Evolutionary conservation across 2,888 invertebrate genomes (phyloP), one percentile per base, ranked within the genome.

Genomic region (Amblyteles armatorius): DNA sequence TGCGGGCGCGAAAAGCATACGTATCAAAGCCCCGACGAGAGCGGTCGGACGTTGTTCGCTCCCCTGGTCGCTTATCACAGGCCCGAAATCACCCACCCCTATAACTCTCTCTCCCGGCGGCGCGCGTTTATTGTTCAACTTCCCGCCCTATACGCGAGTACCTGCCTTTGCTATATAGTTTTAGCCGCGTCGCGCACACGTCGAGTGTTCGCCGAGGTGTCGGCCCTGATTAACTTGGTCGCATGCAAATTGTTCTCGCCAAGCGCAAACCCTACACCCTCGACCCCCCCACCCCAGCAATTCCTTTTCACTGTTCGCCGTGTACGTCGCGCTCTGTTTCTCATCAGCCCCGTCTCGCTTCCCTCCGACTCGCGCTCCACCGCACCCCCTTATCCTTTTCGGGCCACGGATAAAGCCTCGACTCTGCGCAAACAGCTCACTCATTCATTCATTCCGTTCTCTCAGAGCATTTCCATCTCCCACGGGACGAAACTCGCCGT

Each of bases 221-320:
- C 89, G 90, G 91, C 91, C 88, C 90, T 92, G 92, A 93, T 93
- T 92, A 92, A 93, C 92, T 93, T 91, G 90, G 91, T 91, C 91
- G 91, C 91, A 93, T 92, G 93, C 91, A 92, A 92, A 92, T 92
- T 89, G 90, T 88, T 89, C 88, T 87, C 88, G 88, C 84, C 57
- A 82, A 79, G 65, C 60, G 68, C 74, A 55, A 81, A 79, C 65
- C 89, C 87, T 85, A 44, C 44, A 44, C 16, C 44, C 86, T 74
- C 89, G 40, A 84, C 83, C 89, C 77, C 86, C 87, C 88, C 83
- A 29, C 44, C 22, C 44, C 63, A 22, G 16, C 71, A 22, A 55
- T 33, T 63, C 63, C 63, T 60, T 60, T 48, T 48, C 48, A 29
- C 33, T 44, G 33, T 40, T 36, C 29, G 44, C 48, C 36, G 44